Conservation (phyloP, 2,888 invertebrate genomes). For the Drosophila helvetica region DNA sequence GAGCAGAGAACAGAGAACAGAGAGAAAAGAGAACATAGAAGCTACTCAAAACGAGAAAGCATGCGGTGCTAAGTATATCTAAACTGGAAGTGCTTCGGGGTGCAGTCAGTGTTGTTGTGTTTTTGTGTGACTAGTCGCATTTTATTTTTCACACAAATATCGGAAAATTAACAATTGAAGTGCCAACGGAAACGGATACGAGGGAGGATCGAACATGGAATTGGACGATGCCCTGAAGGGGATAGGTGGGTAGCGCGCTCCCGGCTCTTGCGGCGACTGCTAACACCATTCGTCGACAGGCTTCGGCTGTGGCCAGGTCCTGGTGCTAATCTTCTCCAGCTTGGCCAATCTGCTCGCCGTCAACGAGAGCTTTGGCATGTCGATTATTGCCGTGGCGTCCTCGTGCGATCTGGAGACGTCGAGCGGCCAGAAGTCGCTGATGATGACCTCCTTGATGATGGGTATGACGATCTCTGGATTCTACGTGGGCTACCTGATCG, state of each 20-base stretch:
- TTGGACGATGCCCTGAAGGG: conserved; percentile 10
- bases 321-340: not conserved
- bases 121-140: no score
- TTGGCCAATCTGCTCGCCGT: not conserved
- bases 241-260: conserved; percentile 5
- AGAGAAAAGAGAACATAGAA: conserved; percentile 23
- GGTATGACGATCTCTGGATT: conserved; percentile 19
- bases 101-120: not conserved
- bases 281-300: conserved; percentile 5
- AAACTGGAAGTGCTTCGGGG: not conserved
- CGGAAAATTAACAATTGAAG: no score
- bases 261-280: not conserved
- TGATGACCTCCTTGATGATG: conserved; percentile 12
- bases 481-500: conserved; percentile 26
- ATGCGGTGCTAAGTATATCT: conserved; percentile 40
- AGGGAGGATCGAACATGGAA: not conserved
- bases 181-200: no score
- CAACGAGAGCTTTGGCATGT: conserved; percentile 16
- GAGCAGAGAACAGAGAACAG: conserved; percentile 20
- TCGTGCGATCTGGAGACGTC: conserved; percentile 23
- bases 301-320: conserved; percentile 25
- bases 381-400: conserved; percentile 18
- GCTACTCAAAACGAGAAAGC: conserved; percentile 39
- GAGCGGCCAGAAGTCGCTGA: not conserved
- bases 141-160: no score